A percentile compares a stretch with the other conserved stretches of the same genome.
These are phyloP conservation scores for Drosophila ohnishii DNA, from an alignment of 1,140 invertebrate genomes.

Conservation along the genomic window DNA sequence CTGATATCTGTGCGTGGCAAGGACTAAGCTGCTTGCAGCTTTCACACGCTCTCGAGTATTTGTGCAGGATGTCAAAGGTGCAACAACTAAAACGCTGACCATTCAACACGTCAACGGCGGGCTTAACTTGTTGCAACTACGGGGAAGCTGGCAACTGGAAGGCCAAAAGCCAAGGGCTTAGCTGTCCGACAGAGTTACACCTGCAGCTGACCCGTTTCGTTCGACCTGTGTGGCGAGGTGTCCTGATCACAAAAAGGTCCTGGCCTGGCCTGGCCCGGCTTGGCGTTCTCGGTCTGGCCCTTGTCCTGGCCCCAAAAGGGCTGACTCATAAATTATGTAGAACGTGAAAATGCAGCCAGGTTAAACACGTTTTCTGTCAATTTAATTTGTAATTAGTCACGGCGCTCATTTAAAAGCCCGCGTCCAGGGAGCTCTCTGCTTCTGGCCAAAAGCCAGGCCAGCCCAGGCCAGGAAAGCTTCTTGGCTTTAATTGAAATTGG, in stretches of 20 bases:
- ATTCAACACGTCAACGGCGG: conserved; percentile 60
- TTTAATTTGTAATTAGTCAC: conserved; percentile 80
- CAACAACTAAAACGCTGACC: conserved; percentile 49
- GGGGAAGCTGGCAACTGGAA: background rate
- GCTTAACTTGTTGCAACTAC: conserved; percentile 69
- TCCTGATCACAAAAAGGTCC: conserved; percentile 31
- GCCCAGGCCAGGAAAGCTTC: conserved; percentile 4
- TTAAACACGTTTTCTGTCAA: conserved; percentile 73
- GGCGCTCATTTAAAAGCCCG: conserved; percentile 55
- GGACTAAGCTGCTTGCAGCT: conserved; percentile 35
- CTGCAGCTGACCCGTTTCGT: conserved; percentile 36
- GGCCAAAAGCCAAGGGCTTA: conserved; percentile 14
- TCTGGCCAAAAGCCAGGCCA: background rate
- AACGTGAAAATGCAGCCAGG: conserved; percentile 53
- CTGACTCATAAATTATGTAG: conserved; percentile 58
- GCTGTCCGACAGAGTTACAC: conserved; percentile 11
- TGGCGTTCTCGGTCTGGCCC: background rate
- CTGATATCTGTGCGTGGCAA: conserved; percentile 32
- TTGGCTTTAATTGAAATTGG: conserved; percentile 73
- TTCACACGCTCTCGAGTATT: conserved; percentile 14
- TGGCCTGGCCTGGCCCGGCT: background rate
- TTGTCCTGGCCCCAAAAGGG: conserved; percentile 8
- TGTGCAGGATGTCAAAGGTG: conserved; percentile 56
- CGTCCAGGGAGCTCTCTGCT: conserved; percentile 18
- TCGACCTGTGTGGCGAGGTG: conserved; percentile 20